A percentile compares a stretch with the other conserved stretches of the same genome.
phyloP scores from a whole-genome alignment of 1,140 invertebrate genomes.

The Micrasema minimum region DNA sequence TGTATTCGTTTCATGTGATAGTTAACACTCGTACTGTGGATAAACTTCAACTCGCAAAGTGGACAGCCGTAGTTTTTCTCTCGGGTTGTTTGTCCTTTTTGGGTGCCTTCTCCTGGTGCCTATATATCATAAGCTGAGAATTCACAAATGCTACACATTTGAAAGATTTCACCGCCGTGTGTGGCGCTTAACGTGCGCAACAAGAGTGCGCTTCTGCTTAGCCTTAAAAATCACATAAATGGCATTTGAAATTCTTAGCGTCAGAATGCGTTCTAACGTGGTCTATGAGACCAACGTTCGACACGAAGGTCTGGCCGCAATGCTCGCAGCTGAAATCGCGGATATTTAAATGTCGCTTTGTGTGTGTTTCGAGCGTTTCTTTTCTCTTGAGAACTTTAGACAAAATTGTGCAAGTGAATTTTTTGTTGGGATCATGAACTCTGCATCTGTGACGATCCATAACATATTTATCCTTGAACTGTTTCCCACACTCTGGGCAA shows the following conservation, averaged over 20 bases:
- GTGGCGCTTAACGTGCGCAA: slow-evolving; percentile 64
- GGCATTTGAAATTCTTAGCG: slow-evolving; percentile 58
- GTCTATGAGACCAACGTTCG: slow-evolving; percentile 60
- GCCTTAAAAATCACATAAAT: slow-evolving; percentile 65
- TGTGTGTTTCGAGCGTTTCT: slow-evolving; percentile 59
- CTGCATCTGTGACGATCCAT: slow-evolving; percentile 59
- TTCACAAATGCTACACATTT: slow-evolving; percentile 61
- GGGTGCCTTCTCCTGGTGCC: slow-evolving; percentile 61
- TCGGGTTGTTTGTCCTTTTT: slow-evolving; percentile 65
- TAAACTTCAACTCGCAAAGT: slow-evolving; percentile 66
- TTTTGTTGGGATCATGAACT: slow-evolving; percentile 59
- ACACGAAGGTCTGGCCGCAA: slow-evolving; percentile 64
- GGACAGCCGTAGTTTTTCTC: slow-evolving; percentile 70
- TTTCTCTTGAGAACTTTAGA: slow-evolving; percentile 60
- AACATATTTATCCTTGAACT: slow-evolving; percentile 67
- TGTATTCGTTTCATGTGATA: slow-evolving; percentile 63
- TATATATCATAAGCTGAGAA: slow-evolving; percentile 59
- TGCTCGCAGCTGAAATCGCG: slow-evolving; percentile 64
- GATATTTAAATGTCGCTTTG: slow-evolving; percentile 63
- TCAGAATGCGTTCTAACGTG: slow-evolving; percentile 59
- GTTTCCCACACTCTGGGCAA: slow-evolving; percentile 71
- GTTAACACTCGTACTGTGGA: slow-evolving; percentile 61
- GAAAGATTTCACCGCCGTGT: slow-evolving; percentile 58
- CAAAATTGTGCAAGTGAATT: slow-evolving; percentile 59
- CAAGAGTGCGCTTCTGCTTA: slow-evolving; percentile 63